Conservation (phyloP, 1,140 invertebrate species). For the Coenobita brevimanus region DNA sequence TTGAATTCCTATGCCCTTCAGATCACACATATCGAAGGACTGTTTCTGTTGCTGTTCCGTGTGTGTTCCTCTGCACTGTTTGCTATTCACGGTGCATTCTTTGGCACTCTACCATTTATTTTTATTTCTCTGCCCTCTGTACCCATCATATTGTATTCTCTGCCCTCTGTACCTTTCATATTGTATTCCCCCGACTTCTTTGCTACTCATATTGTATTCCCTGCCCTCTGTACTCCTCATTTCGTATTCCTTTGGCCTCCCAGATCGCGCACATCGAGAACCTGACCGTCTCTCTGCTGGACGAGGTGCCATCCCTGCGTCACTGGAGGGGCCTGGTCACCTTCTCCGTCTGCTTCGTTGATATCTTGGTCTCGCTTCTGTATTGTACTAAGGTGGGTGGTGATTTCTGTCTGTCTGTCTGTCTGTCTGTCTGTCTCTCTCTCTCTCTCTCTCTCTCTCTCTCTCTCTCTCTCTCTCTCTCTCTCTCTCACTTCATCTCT, state of each 20-base stretch:
- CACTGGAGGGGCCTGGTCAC: slow-evolving; percentile 9
- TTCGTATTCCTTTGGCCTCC: too few species aligned
- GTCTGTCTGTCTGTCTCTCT: not conserved
- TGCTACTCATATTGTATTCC: not conserved
- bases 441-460: not conserved
- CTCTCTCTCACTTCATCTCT: too few species aligned
- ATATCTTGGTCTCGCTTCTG: not conserved
- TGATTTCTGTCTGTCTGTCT: not conserved
- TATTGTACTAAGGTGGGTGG: slow-evolving; percentile 32
- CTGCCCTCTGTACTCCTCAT: too few species aligned
- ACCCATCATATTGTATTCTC: not conserved
- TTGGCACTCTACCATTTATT: too few species aligned
- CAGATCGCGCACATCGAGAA: slow-evolving; percentile 44
- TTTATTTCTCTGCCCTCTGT: too few species aligned
- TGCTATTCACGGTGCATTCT: too few species aligned
- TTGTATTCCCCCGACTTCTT: too few species aligned
- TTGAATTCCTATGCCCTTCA: too few species aligned
- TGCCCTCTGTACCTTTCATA: too few species aligned
- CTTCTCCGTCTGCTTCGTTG: slow-evolving; percentile 1
- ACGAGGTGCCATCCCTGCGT: slow-evolving; percentile 6
- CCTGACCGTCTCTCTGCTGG: not conserved
- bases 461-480: not conserved
- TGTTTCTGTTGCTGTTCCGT: too few species aligned
- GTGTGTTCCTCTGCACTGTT: too few species aligned
- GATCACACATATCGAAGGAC: too few species aligned